Base-by-base conservation (phyloP, 2,113 vertebrate genomes). In the Pantherophis guttatus region DNA sequence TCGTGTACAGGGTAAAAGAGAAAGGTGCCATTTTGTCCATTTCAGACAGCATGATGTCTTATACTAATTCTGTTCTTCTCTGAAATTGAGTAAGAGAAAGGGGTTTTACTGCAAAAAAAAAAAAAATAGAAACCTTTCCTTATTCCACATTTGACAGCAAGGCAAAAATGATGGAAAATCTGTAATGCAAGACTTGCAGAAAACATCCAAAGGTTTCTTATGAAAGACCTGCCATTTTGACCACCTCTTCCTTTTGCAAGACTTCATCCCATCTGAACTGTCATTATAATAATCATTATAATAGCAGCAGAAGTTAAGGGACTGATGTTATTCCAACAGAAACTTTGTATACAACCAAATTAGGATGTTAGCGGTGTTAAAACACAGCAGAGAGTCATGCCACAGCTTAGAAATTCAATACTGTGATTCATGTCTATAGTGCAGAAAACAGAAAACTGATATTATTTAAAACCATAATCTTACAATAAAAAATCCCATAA, bases 331-430 rank as follows among this genome's bases (percentile, higher is more conserved):
- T 50, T 62, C 33, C 26, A 15, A 62, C 0, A 89, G 33, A 93
- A 94, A 88, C 24, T 5, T 92, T 57, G 75, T 92, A 89, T 33
- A 50, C 86, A 85, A 57, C 52, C 75, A 93, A 57, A 90, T 88
- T 70, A 89, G 87, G 87, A 70, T 91, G 53, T 26, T 87, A 87
- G 24, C 53, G 13, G 7, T 55, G 65, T 87, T 58, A 90, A 87
- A 58, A 26, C 54, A 1, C 11, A n/a, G 52, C 55, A 81, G 5
- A 59, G 9, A 3, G 26, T 33, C 23, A 62, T 4, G 29, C 26
- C 0, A 0, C 54, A 26, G 26, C 48, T 90, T 89, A n/a, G 88
- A 48, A 88, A 90, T 91, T 91, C 17, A 89, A 1, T 58, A 53
- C 33, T n/a, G n/a, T 86, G 26, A 87, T 88, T 26, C 7, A 23